Percentiles rank a stretch among this genome's conserved stretches.
phyloP scores from a whole-genome alignment of 2,113 vertebrate species.

The Kryptolebias marmoratus region DNA sequence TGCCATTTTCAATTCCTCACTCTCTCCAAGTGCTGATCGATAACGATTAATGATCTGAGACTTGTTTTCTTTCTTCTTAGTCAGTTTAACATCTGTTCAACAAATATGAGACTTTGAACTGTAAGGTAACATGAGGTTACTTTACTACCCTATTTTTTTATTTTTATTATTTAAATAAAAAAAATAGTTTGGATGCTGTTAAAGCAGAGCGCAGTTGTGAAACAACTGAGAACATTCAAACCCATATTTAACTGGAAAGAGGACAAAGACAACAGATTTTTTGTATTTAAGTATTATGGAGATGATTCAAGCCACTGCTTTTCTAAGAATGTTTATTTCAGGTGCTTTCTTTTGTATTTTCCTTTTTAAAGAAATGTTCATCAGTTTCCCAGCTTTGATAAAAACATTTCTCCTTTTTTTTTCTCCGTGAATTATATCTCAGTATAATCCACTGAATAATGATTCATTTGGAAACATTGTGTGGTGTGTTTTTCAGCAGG shows the following conservation, averaged over 20 bases:
- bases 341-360: neutral
- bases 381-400: no score
- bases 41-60: neutral
- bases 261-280: no score
- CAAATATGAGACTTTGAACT: no score
- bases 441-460: neutral
- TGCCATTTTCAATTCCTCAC: no score
- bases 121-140: neutral
- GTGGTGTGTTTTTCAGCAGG: neutral
- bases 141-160: neutral
- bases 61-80: neutral
- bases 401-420: neutral
- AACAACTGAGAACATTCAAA: no score
- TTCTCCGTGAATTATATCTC: neutral
- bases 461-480: neutral
- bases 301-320: no score
- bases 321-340: no score
- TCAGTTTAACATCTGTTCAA: neutral
- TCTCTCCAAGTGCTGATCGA: no score
- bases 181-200: neutral
- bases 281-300: no score
- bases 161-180: neutral
- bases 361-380: neutral
- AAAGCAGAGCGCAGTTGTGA: neutral
- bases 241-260: no score